Evolutionary conservation across 2,113 vertebrate genomes (phyloP).

Genomic region (Phyllostomus hastatus): DNA sequence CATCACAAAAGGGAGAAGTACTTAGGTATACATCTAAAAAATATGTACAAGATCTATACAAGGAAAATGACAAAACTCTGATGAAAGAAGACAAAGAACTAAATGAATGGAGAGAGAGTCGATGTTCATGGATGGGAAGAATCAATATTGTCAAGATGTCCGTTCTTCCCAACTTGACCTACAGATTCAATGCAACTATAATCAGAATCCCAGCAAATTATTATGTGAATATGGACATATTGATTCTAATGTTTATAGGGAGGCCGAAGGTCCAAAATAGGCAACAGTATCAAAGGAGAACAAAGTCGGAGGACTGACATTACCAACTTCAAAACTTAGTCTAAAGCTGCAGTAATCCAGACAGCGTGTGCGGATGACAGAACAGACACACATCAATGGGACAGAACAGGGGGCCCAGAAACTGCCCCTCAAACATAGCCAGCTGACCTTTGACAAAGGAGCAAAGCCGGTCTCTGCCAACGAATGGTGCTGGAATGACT

Average conservation of each 20-base stretch:
- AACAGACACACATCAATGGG: background rate
- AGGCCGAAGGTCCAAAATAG: background rate
- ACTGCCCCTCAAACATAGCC: background rate
- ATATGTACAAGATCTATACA: rapidly evolving
- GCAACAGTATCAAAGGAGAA: too few species aligned
- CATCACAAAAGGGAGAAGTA: background rate
- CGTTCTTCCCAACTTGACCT: background rate
- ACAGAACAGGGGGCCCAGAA: too few species aligned
- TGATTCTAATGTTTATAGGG: background rate
- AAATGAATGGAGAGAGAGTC: background rate
- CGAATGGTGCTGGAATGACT: background rate
- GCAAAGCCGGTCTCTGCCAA: background rate
- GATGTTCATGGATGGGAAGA: background rate
- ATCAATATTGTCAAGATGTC: background rate
- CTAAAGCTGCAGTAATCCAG: background rate
- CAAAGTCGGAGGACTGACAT: background rate
- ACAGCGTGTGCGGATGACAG: rapidly evolving
- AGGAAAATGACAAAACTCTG: background rate
- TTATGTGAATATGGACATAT: too few species aligned
- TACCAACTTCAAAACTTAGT: rapidly evolving
- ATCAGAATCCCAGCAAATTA: background rate
- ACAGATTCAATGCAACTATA: background rate
- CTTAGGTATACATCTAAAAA: too few species aligned
- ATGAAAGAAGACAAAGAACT: background rate
- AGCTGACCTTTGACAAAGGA: background rate